Evolutionary conservation across 37 sponge, comb jelly and placozoan species (phyloP).

Genomic region (Corticium candelabrum): DNA sequence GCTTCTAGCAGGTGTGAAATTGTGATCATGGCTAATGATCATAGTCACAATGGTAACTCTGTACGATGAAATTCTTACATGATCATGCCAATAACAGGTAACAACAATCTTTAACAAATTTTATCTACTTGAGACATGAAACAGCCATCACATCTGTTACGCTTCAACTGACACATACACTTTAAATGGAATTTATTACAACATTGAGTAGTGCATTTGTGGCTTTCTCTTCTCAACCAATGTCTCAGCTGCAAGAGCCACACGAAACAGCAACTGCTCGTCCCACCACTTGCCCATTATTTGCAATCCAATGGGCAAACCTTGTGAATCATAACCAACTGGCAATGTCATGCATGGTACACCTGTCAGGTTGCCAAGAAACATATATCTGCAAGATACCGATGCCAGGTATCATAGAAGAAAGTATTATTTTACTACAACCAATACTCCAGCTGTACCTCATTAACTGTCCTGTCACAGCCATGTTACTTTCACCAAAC

Average conservation of each 20-base stretch:
- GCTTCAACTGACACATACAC: too few species aligned
- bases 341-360: not conserved
- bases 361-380: not conserved
- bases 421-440: too few species aligned
- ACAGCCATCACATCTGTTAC: too few species aligned
- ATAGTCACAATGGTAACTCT: too few species aligned
- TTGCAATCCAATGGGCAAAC: conserved; percentile 75
- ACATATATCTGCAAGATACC: not conserved
- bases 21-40: too few species aligned
- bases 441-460: not conserved
- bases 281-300: conserved; percentile 78
- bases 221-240: conserved; percentile 20
- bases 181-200: too few species aligned
- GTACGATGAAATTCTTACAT: too few species aligned
- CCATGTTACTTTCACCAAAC: not conserved
- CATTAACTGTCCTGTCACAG: not conserved
- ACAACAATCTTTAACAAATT: too few species aligned
- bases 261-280: conserved; percentile 58
- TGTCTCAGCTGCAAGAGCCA: conserved; percentile 61
- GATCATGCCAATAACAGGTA: too few species aligned
- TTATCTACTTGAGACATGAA: too few species aligned
- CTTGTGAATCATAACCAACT: conserved; percentile 12
- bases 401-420: not conserved
- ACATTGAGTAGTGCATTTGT: conserved; percentile 19
- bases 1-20: too few species aligned